phyloP scores from a whole-genome alignment of 2,888 invertebrate species.

The Eutolmus rufibarbis region DNA sequence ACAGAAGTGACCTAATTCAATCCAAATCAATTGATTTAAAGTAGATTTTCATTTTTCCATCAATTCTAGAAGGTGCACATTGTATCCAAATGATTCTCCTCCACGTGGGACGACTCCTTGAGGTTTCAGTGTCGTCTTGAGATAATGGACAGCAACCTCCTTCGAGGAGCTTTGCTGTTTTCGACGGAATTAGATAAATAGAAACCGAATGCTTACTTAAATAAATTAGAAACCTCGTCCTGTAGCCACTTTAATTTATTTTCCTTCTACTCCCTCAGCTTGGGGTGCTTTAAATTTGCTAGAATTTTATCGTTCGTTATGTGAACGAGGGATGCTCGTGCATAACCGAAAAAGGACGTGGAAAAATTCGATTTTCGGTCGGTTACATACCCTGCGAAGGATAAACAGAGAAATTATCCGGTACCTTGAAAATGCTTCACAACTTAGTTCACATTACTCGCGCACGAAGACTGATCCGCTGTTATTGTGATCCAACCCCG shows the following conservation, averaged over 20 bases:
- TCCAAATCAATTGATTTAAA: slow-evolving; percentile 14
- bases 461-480: not conserved
- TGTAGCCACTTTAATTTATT: not conserved
- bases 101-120: not conserved
- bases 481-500: not conserved
- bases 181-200: not conserved
- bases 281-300: not conserved
- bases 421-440: not conserved
- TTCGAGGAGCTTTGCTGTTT: not conserved
- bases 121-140: not conserved
- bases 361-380: not conserved
- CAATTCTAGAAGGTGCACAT: not conserved
- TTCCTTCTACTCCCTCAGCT: not conserved
- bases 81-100: not conserved
- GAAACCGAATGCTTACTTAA: not conserved
- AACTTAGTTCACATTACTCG: not conserved
- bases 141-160: not conserved
- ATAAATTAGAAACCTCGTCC: not conserved
- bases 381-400: not conserved
- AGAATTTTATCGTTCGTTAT: not conserved
- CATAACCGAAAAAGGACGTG: not conserved
- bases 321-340: not conserved
- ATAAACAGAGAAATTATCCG: not conserved
- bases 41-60: not conserved
- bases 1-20: slow-evolving; percentile 19